A percentile compares a stretch with the other conserved stretches of the same genome.
Conservation (phyloP, 2,113 vertebrate genomes). For the Noturus placidus region DNA sequence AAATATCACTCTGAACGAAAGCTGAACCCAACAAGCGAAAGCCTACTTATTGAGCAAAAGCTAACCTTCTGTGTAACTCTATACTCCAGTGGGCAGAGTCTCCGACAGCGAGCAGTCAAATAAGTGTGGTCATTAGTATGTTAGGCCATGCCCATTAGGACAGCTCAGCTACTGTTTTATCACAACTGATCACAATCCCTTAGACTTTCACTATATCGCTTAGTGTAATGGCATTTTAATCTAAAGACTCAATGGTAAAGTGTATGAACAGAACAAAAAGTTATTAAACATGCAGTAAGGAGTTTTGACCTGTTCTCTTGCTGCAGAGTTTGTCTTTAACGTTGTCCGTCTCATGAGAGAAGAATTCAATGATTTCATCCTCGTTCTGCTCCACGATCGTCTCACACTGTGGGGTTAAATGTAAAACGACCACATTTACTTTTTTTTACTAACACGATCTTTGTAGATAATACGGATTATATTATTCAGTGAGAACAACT, state of each 20-base stretch:
- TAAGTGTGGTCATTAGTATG: neutral
- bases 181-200: neutral
- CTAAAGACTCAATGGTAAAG: neutral
- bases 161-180: neutral
- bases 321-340: slow-evolving; percentile 96
- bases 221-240: neutral
- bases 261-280: neutral
- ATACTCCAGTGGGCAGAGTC: neutral
- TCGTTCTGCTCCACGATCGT: slow-evolving; percentile 92
- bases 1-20: neutral
- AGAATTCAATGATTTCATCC: slow-evolving; percentile 94
- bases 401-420: slow-evolving; percentile 80
- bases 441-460: neutral
- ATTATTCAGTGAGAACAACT: neutral
- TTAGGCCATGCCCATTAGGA: neutral
- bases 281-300: neutral
- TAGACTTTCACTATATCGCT: neutral
- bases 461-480: neutral
- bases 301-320: slow-evolving; percentile 83
- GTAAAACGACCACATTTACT: neutral
- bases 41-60: neutral
- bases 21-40: neutral
- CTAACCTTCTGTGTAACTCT: neutral
- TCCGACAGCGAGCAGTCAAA: neutral
- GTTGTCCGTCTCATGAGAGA: slow-evolving; percentile 85